Evolutionary conservation across 2,113 vertebrate species (phyloP).

Genomic region (Phoxinus phoxinus): DNA sequence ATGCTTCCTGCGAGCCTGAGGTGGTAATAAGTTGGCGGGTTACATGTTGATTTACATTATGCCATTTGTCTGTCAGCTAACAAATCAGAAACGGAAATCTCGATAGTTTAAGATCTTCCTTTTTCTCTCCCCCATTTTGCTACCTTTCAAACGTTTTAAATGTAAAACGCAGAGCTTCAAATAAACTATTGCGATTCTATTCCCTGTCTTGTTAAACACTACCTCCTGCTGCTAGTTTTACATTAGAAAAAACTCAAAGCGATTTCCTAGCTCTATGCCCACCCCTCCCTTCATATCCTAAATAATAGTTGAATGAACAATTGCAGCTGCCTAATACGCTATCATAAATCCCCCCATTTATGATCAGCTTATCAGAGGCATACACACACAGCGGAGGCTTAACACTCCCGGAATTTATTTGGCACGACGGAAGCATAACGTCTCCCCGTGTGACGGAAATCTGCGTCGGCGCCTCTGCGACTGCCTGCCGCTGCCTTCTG

Average conservation of each 20-base stretch:
- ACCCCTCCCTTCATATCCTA: conserved; percentile 53
- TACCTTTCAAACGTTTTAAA: conserved; percentile 48
- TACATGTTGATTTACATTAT: conserved; percentile 55
- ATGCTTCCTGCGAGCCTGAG: conserved; percentile 1
- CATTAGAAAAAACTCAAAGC: conserved; percentile 8
- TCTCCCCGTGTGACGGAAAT: conserved; percentile 47
- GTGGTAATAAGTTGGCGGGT: conserved; percentile 49
- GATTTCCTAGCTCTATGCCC: conserved; percentile 23
- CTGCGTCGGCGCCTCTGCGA: conserved; percentile 45
- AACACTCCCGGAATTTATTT: conserved; percentile 58
- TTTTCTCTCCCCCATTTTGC: conserved; percentile 2
- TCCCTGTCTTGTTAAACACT: conserved; percentile 53
- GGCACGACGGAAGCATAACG: conserved; percentile 55
- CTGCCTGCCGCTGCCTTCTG: conserved; percentile 36
- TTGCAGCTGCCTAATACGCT: conserved; percentile 65
- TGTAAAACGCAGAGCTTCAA: conserved; percentile 46
- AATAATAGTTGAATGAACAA: conserved; percentile 69
- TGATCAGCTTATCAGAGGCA: conserved; percentile 69
- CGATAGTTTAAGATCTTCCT: conserved; percentile 23
- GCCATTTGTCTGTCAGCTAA: conserved; percentile 45
- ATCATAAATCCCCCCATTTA: conserved; percentile 68
- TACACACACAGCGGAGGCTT: conserved; percentile 59
- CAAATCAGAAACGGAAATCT: conserved; percentile 52
- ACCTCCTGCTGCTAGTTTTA: conserved; percentile 57
- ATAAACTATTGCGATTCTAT: conserved; percentile 50